Evolutionary conservation across 2,888 invertebrate genomes (phyloP).

Genomic region (Ophioninae sp.): DNA sequence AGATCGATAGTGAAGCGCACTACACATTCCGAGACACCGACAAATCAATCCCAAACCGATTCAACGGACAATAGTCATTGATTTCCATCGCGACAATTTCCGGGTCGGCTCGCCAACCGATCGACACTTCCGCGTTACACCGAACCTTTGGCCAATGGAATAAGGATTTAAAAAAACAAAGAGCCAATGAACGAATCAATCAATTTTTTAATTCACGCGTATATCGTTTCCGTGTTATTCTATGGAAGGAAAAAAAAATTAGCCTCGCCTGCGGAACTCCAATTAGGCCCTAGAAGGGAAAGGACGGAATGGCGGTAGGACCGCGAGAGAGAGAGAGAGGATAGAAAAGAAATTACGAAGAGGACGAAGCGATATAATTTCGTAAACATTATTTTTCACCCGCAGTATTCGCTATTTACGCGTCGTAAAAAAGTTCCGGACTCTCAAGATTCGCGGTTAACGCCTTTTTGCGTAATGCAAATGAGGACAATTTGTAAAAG

Average conservation of each 20-base stretch:
- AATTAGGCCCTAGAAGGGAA: conserved; percentile 43
- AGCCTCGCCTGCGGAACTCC: conserved; percentile 34
- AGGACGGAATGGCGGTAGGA: no score
- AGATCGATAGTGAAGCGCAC: conserved; percentile 29
- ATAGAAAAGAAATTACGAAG: conserved; percentile 3
- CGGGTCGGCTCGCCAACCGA: conserved; percentile 17
- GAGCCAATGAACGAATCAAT: conserved; percentile 13
- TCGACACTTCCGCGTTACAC: conserved; percentile 18
- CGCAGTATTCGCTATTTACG: conserved; percentile 41
- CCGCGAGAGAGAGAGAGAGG: no score
- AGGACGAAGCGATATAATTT: conserved; percentile 40
- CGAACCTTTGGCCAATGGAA: conserved; percentile 22
- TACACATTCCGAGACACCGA: conserved; percentile 48
- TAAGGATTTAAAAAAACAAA: conserved; percentile 1
- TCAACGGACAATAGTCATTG: conserved; percentile 30
- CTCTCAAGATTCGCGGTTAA: conserved; percentile 53
- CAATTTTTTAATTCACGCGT: background rate
- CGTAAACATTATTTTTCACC: conserved; percentile 40
- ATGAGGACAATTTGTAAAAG: conserved; percentile 60
- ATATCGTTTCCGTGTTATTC: conserved; percentile 41
- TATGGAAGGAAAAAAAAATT: conserved; percentile 34
- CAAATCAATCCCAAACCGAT: conserved; percentile 46
- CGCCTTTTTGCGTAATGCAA: conserved; percentile 59
- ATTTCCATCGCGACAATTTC: conserved; percentile 4
- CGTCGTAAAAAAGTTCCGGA: conserved; percentile 45